Evolutionary conservation across 2,797 vertebrate species (phyloP).

Genomic region (Pempheris klunzingeri): DNA sequence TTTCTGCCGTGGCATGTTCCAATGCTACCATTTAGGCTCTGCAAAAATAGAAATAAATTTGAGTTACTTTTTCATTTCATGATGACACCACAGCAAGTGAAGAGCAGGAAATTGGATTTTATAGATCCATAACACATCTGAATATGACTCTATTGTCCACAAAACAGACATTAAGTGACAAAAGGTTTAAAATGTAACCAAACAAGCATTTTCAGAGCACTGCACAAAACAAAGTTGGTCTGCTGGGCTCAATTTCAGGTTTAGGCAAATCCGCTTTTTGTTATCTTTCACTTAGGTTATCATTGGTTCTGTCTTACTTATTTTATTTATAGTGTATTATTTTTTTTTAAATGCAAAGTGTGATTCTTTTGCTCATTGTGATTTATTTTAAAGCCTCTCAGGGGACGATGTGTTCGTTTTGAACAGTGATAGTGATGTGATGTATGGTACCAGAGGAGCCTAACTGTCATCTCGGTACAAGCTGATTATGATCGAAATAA

Average conservation of each 20-base stretch:
- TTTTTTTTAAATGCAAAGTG: not conserved
- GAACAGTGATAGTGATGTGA: conserved; percentile 34
- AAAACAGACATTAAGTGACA: not conserved
- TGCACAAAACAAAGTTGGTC: not conserved
- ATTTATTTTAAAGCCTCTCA: conserved; percentile 43
- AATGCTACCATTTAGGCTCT: conserved; percentile 92
- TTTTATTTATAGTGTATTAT: conserved; percentile 7
- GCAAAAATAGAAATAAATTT: conserved; percentile 61
- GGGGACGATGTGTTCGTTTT: conserved; percentile 30
- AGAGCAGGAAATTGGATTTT: conserved; percentile 4
- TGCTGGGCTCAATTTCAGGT: not conserved
- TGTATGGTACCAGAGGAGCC: conserved; percentile 25
- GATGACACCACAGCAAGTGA: not conserved
- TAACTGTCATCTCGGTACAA: conserved; percentile 44
- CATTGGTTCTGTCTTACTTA: not conserved
- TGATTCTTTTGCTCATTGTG: conserved; percentile 5
- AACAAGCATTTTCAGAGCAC: not conserved
- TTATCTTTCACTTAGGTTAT: not conserved
- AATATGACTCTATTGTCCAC: not conserved
- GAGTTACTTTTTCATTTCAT: not conserved
- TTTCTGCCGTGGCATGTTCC: conserved; percentile 90
- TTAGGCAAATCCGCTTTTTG: conserved; percentile 7
- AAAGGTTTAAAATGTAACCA: not conserved
- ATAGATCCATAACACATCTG: not conserved
- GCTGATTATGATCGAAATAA: conserved; percentile 58